phyloP scores from a whole-genome alignment of 2,888 invertebrate genomes.

The Xestoiulus laeticollis region DNA sequence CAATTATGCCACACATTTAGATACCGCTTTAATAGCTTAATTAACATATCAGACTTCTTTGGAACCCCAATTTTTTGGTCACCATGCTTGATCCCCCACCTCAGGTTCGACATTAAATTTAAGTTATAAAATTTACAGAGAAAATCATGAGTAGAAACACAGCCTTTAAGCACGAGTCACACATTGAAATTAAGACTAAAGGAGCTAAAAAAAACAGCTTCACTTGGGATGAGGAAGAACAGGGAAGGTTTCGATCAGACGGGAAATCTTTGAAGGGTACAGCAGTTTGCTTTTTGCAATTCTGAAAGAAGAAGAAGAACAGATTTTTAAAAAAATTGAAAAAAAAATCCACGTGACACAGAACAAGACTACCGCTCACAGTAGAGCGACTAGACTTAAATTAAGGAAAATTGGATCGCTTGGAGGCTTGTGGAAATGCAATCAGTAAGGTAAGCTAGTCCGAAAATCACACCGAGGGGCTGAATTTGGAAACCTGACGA shows the following conservation, averaged over 20 bases:
- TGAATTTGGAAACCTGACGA: too few species aligned
- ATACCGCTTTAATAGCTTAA: too few species aligned
- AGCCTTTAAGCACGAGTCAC: not conserved
- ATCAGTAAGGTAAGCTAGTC: too few species aligned
- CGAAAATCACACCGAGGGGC: too few species aligned
- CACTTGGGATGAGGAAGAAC: not conserved
- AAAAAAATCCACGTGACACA: not conserved
- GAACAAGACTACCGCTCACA: not conserved
- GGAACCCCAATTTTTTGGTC: too few species aligned
- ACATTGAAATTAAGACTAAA: not conserved
- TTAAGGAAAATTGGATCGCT: too few species aligned
- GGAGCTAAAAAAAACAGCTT: too few species aligned
- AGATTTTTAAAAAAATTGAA: not conserved
- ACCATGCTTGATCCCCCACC: too few species aligned
- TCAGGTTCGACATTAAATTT: not conserved
- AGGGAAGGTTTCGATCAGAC: not conserved
- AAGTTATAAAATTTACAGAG: not conserved
- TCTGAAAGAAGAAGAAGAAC: not conserved
- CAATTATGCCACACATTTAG: too few species aligned
- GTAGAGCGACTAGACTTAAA: too few species aligned
- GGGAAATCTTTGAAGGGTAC: not conserved
- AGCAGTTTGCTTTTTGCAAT: not conserved
- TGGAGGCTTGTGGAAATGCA: not conserved
- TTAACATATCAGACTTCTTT: too few species aligned
- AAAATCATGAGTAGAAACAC: not conserved